A percentile compares a stretch with the other conserved stretches of the same genome.
Evolutionary conservation across 2,888 invertebrate species (phyloP).

Genomic region (Stenchaetothrips biformis): DNA sequence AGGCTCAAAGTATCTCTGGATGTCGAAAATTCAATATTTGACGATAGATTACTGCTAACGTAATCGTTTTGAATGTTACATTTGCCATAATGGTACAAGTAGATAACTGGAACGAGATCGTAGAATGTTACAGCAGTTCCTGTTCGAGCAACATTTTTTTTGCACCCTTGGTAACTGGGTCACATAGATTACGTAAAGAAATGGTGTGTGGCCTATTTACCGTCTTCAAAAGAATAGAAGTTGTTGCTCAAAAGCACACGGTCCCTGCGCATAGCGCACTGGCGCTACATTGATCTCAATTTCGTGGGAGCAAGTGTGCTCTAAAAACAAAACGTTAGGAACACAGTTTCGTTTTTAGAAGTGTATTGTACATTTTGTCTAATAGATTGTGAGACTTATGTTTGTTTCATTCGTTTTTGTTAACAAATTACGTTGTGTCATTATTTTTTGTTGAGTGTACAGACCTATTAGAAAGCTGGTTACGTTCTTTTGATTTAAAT

Average conservation of each 20-base stretch:
- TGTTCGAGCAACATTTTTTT: not conserved
- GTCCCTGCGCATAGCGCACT: not conserved
- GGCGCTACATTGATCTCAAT: not conserved
- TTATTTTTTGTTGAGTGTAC: conserved; percentile 22
- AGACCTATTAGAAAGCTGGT: not conserved
- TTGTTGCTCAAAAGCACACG: conserved; percentile 10
- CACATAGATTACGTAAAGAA: too few species aligned
- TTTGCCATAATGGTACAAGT: conserved; percentile 1
- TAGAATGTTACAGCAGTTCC: not conserved
- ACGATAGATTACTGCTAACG: too few species aligned
- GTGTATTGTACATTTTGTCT: conserved; percentile 2
- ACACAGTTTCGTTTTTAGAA: conserved; percentile 3
- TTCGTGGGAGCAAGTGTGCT: not conserved
- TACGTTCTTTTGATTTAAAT: not conserved
- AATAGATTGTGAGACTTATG: conserved; percentile 1
- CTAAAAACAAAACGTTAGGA: not conserved
- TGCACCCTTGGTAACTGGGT: not conserved
- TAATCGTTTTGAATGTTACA: not conserved
- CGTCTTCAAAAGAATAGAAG: not conserved
- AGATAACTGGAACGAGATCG: not conserved
- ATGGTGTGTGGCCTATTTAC: not conserved
- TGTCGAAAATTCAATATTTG: too few species aligned
- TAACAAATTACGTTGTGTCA: conserved; percentile 24
- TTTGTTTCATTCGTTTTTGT: conserved; percentile 22
- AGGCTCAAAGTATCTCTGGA: too few species aligned